Base-by-base conservation (phyloP, 2,113 vertebrate genomes). In the Promerops cafer region DNA sequence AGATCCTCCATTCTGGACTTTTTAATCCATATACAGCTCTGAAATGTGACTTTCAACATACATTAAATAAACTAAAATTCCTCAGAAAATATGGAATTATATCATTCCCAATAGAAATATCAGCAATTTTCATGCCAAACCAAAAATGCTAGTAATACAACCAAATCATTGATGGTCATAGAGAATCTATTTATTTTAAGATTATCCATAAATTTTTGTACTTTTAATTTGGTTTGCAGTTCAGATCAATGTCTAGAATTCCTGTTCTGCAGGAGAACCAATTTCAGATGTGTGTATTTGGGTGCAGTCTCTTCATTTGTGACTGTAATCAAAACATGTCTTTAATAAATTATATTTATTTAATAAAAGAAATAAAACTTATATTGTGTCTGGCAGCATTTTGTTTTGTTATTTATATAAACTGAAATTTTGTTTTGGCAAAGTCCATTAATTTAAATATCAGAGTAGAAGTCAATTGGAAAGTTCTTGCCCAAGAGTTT, bases 91-190 rank as follows among this genome's bases (percentile, higher is more conserved):
- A 17, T 10, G 26, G 49, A 57, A 61, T 8, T 1, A 5, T 47
- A 63, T 42, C 1, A 39, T 8, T 26, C 4, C 22, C 2, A 4
- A 37, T 24, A 35, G 7, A 50, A 82, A 59, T 21, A 64, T 10
- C 13, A 69, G 11, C 5, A 37, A 35, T 70, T 83, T 89, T 79
- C 42, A 65, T 30, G 61, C 20, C 20, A 70, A 65, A 16, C 2
- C 22, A 83, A 27, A 17, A 47, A 24, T 24, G 28, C 1, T 27
- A 54, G 14, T 20, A 56, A 75, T 28, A 35, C 0, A 0, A 45
- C 13, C 35, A 52, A 70, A 40, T 16, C 6, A 30, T 6, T n/a
- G 23, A 42, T 1, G 1, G 9, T n/a, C 20, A 16, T 37, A 66
- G 1, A 49, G 5, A 42, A n/a, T 12, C 39, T 27, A 5, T 14